A percentile compares a stretch with the other conserved stretches of the same genome.
These are phyloP conservation scores for Meta bourneti DNA, from an alignment of 2,888 invertebrate species.

Conservation along the genomic window DNA sequence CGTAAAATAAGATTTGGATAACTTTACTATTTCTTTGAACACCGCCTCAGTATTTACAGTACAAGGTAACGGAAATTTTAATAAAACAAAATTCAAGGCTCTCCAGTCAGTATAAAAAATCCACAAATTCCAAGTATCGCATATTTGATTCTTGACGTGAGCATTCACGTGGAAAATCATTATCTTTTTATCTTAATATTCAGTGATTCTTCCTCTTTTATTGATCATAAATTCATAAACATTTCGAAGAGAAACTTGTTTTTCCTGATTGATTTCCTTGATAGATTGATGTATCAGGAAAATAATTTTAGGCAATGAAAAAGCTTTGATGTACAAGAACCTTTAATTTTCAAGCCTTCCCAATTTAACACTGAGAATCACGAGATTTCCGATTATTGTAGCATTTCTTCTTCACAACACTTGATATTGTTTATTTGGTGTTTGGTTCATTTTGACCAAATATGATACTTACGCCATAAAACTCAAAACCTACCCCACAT, in stretches of 20 bases:
- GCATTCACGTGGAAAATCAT: neutral
- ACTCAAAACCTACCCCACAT: too few species aligned
- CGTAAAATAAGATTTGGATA: too few species aligned
- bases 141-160: neutral
- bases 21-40: neutral
- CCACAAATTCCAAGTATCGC: neutral
- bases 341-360: too few species aligned
- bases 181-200: neutral
- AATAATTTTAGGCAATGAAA: neutral
- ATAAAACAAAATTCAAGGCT: neutral
- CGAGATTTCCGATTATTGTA: too few species aligned
- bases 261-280: neutral
- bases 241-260: neutral
- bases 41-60: neutral
- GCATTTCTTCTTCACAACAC: too few species aligned
- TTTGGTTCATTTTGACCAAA: too few species aligned
- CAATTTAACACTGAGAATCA: too few species aligned
- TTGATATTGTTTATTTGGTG: too few species aligned
- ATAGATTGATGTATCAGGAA: neutral
- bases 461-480: too few species aligned
- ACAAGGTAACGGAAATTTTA: neutral
- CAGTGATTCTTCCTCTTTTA: neutral
- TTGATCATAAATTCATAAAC: neutral
- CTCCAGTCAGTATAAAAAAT: neutral
- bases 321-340: too few species aligned